Conservation (phyloP, 2,888 invertebrate species). For the Parelbella ahira region DNA sequence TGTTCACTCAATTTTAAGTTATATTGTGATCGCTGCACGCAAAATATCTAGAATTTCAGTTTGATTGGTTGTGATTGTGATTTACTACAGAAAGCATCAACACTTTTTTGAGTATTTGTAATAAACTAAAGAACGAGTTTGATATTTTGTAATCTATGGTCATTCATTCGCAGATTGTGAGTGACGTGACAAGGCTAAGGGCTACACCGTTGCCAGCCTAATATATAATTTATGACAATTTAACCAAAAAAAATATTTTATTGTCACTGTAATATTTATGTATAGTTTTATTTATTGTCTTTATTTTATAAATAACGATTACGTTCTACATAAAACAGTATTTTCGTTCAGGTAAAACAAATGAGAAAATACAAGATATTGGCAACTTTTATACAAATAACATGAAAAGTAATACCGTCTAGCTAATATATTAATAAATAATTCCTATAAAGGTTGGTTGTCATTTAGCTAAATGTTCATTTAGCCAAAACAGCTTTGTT, state of each 20-base stretch:
- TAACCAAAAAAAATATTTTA: not conserved
- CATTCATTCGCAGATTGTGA: constrained; percentile 46
- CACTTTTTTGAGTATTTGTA: constrained; percentile 78
- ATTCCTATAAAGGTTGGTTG: too few species aligned
- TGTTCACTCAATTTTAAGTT: constrained; percentile 62
- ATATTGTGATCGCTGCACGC: constrained; percentile 63
- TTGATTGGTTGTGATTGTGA: constrained; percentile 71
- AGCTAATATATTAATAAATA: too few species aligned
- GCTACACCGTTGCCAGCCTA: not conserved
- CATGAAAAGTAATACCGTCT: too few species aligned
- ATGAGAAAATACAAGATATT: too few species aligned
- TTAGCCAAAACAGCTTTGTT: too few species aligned
- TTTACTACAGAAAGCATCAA: constrained; percentile 80
- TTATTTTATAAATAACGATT: too few species aligned
- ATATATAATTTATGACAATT: not conserved
- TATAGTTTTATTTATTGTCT: too few species aligned
- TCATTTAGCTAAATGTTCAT: too few species aligned
- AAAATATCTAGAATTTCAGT: constrained; percentile 72
- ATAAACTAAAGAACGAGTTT: constrained; percentile 45
- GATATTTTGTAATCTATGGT: constrained; percentile 56
- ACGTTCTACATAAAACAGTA: too few species aligned
- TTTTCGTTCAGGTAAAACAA: too few species aligned
- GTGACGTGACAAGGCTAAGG: constrained; percentile 37
- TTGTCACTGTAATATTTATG: too few species aligned
- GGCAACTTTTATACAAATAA: too few species aligned